Conservation (phyloP, 1,140 invertebrate genomes). For the Cydia fagiglandana region DNA sequence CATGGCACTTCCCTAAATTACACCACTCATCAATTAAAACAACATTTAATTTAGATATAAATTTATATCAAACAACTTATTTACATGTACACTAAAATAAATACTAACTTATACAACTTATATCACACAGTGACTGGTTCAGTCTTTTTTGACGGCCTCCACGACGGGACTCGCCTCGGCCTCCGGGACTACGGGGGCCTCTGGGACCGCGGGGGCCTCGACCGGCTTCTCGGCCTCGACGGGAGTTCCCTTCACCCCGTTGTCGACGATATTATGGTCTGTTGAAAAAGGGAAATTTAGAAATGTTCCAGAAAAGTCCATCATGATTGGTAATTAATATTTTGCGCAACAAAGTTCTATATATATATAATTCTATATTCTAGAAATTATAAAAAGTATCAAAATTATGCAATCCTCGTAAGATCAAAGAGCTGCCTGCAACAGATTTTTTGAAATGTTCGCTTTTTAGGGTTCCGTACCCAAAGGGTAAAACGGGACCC, state of each 20-base stretch:
- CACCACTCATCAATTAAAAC: background rate
- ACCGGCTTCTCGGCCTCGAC: slow-evolving; percentile 31
- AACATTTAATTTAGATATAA: slow-evolving; percentile 24
- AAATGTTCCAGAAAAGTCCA: background rate
- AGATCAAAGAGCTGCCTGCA: no score
- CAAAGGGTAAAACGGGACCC: no score
- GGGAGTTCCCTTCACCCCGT: slow-evolving; percentile 46
- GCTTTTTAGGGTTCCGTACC: no score
- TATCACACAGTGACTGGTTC: slow-evolving; percentile 47
- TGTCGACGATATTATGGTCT: slow-evolving; percentile 54
- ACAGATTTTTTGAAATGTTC: no score
- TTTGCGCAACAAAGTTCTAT: no score
- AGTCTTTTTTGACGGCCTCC: slow-evolving; percentile 49
- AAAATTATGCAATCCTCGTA: no score
- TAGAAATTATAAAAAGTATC: no score
- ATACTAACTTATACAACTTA: slow-evolving; percentile 29
- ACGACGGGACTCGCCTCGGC: slow-evolving; percentile 35
- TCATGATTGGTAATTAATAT: background rate
- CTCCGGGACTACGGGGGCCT: background rate
- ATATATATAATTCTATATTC: no score
- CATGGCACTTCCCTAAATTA: no score
- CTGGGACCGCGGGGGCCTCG: background rate
- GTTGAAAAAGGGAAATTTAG: slow-evolving; percentile 33
- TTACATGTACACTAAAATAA: slow-evolving; percentile 19
- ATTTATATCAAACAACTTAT: slow-evolving; percentile 18